Base-by-base conservation (phyloP, 2,888 invertebrate species). In the Aphrophora alni region DNA sequence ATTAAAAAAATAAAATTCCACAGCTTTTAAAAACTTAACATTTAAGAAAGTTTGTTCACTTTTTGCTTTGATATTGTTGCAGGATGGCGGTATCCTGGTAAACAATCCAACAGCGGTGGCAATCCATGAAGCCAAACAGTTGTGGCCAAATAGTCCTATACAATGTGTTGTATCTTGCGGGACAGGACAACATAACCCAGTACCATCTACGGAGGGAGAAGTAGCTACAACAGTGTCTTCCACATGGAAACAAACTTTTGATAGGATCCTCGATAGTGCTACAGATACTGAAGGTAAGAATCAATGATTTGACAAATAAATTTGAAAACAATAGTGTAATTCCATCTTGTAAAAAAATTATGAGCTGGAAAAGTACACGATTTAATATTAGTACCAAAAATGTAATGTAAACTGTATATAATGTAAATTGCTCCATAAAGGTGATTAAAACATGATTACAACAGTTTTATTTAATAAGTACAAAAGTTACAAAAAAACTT, bases 91-190 rank as follows among this genome's bases (percentile, higher is more conserved):
- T 33, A 92, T 97, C 85, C 89, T 96, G 87, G 93, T 94, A 14
- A 97, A 97, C 89, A 98, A 97, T 89, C 97, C 97, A 0, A 93
- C 96, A 14, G 95, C 95, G 1, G 92, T 97, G 8, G 98, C 95
- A 0, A 90, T 97, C 70, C 97, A 97, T 87, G 98, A 98, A 89
- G 95, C 96, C 0, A 93, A 93, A 84, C 90, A 94, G 44, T 88
- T 98, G 72, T 98, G 95, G 94, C 97, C 97, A 0, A 90, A 92
- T 68, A 91, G 90, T 81, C 90, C 92, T 0, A 89, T 97, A 71
- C 93, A 93, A 84, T 95, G 95, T 86, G 92, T 98, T 0, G 91
- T 98, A 71, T 97, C 96, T 0, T 91, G 96, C 77, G 97, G 97
- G 51, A 97, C 96, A 2, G 94, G 94, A 27, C 90, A 92, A 82